Conservation (phyloP, 2,113 vertebrate genomes). For the Bombycilla garrulus region DNA sequence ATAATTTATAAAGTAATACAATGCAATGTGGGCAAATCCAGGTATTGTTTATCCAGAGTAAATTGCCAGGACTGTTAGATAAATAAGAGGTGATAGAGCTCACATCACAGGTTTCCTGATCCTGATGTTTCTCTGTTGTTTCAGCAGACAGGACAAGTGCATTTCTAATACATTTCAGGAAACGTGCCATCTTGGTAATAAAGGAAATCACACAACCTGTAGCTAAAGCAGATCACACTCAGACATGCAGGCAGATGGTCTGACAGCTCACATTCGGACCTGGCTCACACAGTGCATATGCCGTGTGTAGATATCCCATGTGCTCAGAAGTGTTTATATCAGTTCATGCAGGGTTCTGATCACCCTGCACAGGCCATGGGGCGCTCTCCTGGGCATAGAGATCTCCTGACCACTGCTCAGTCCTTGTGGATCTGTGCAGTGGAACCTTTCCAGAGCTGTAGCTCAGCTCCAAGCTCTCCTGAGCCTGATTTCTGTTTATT, state of each 20-base stretch:
- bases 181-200: not conserved
- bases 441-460: not conserved
- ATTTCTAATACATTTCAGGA: not conserved
- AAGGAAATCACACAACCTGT: not conserved
- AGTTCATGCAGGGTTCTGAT: not conserved
- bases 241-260: not conserved
- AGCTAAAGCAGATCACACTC: not conserved
- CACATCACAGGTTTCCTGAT: not conserved
- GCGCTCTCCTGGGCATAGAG: not conserved
- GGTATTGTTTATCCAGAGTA: not conserved
- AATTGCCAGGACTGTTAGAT: not conserved
- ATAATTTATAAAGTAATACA: not conserved
- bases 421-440: not conserved
- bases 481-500: not conserved
- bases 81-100: not conserved
- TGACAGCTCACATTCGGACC: not conserved
- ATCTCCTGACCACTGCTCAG: not conserved
- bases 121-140: not conserved
- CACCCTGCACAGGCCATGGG: not conserved
- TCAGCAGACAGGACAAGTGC: not conserved
- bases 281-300: not conserved
- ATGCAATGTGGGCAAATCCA: not conserved
- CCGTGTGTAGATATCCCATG: not conserved
- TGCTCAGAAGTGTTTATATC: fast-evolving
- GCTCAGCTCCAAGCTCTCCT: not conserved